Conservation (phyloP, 23 tunicate genomes). For the Phallusia fumigata region DNA sequence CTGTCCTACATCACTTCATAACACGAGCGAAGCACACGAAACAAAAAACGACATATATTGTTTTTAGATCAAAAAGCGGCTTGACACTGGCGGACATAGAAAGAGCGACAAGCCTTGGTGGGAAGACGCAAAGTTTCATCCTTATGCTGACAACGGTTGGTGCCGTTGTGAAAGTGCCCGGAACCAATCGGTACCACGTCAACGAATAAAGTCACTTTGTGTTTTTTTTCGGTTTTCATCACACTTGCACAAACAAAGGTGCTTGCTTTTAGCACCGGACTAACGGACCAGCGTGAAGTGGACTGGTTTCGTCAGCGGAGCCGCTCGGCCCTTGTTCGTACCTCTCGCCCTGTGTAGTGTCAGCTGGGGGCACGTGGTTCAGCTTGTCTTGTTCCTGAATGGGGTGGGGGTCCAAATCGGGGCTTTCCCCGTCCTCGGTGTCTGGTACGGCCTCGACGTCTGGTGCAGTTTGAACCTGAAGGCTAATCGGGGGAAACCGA, state of each 20-base stretch:
- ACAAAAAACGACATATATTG: not conserved
- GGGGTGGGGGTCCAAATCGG: not conserved
- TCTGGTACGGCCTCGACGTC: too few species aligned
- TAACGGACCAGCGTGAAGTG: too few species aligned
- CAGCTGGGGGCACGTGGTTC: not conserved
- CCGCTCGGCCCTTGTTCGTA: not conserved
- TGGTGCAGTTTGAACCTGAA: too few species aligned
- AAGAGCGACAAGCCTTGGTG: not conserved
- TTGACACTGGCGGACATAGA: not conserved
- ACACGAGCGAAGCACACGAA: not conserved
- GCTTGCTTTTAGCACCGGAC: too few species aligned
- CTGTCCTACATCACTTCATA: too few species aligned
- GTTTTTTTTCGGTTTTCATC: too few species aligned
- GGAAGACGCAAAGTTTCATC: not conserved
- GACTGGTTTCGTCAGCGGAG: not conserved
- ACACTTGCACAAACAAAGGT: too few species aligned
- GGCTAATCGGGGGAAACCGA: too few species aligned
- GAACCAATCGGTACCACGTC: not conserved
- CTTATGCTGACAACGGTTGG: not conserved
- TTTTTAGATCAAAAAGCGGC: not conserved
- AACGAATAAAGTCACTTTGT: not conserved
- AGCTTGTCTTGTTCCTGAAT: not conserved
- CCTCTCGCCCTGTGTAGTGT: not conserved
- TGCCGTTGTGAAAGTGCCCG: not conserved
- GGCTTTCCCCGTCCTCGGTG: too few species aligned